These are phyloP conservation scores for Danio albolineatus DNA, from an alignment of 2,797 vertebrate genomes.

Conservation along the genomic window DNA sequence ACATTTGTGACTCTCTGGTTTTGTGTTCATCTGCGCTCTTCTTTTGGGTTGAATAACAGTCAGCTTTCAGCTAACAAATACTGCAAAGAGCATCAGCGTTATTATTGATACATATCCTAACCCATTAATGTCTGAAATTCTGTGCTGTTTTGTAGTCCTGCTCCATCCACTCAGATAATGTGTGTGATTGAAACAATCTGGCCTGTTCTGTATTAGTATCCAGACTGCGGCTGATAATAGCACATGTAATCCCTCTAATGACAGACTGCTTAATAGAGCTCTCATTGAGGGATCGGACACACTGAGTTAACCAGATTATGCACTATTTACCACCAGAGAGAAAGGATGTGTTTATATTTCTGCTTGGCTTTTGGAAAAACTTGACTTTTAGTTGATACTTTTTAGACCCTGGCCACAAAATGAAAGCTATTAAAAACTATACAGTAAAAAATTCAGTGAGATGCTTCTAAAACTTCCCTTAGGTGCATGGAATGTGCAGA, in stretches of 20 bases:
- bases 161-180: slow-evolving; percentile 16
- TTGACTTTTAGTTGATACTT: background rate
- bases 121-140: slow-evolving; percentile 2
- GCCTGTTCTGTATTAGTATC: slow-evolving; percentile 43
- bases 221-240: slow-evolving; percentile 49
- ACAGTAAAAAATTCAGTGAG: too few species aligned
- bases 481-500: too few species aligned
- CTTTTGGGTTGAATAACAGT: slow-evolving; percentile 6
- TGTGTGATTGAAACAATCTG: slow-evolving; percentile 32
- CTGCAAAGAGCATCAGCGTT: background rate
- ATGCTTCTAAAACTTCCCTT: too few species aligned
- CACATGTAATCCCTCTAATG: slow-evolving; percentile 61
- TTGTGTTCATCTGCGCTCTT: slow-evolving; percentile 34
- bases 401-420: background rate
- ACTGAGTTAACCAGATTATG: slow-evolving; percentile 56
- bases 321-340: slow-evolving; percentile 45
- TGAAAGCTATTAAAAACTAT: background rate
- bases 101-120: slow-evolving; percentile 23
- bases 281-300: slow-evolving; percentile 57
- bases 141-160: slow-evolving; percentile 7
- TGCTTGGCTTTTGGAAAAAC: background rate
- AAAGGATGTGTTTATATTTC: background rate
- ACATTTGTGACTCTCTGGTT: slow-evolving; percentile 25
- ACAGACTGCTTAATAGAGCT: slow-evolving; percentile 55
- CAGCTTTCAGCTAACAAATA: background rate